Evolutionary conservation across 2,888 invertebrate species (phyloP).

Genomic region (Stramonita haemastoma): DNA sequence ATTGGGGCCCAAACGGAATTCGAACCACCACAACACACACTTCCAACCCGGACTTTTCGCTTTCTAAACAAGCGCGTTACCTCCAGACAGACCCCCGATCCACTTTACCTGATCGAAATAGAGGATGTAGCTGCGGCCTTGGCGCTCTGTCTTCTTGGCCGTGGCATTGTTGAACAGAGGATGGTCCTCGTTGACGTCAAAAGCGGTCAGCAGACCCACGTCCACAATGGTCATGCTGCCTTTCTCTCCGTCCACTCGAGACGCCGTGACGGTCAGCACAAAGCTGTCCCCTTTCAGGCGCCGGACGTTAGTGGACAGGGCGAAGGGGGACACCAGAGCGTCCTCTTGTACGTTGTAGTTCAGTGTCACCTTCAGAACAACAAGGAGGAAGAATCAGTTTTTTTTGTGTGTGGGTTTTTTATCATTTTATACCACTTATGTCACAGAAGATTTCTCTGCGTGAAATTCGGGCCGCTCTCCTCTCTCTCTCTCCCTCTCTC

Average conservation of each 20-base stretch:
- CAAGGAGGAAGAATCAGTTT: background rate
- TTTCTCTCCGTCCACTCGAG: conserved; percentile 2
- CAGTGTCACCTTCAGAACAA: conserved; percentile 25
- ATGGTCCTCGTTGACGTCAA: background rate
- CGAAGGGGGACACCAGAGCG: background rate
- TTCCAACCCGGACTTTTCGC: too few relatives aligned
- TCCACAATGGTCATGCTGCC: conserved; percentile 36
- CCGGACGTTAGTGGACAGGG: background rate
- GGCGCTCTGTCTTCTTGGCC: background rate
- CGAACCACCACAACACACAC: too few relatives aligned
- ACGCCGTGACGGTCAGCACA: background rate
- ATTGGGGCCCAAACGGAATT: too few relatives aligned
- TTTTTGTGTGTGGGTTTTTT: too few relatives aligned
- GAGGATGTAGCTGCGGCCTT: conserved; percentile 19
- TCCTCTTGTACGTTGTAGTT: conserved; percentile 20
- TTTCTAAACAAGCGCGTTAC: too few relatives aligned
- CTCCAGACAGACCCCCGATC: too few relatives aligned
- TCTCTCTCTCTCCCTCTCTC: too few relatives aligned
- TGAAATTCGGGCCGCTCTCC: too few relatives aligned
- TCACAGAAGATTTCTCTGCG: too few relatives aligned
- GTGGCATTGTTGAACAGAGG: background rate
- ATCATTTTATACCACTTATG: too few relatives aligned
- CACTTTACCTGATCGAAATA: conserved; percentile 35
- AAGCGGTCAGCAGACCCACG: conserved; percentile 33
- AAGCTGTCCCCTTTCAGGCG: background rate